Percentiles rank a stretch among this genome's conserved stretches.
These are phyloP conservation scores for Discoglossus pictus DNA, from an alignment of 2,797 vertebrate species.

Conservation along the genomic window DNA sequence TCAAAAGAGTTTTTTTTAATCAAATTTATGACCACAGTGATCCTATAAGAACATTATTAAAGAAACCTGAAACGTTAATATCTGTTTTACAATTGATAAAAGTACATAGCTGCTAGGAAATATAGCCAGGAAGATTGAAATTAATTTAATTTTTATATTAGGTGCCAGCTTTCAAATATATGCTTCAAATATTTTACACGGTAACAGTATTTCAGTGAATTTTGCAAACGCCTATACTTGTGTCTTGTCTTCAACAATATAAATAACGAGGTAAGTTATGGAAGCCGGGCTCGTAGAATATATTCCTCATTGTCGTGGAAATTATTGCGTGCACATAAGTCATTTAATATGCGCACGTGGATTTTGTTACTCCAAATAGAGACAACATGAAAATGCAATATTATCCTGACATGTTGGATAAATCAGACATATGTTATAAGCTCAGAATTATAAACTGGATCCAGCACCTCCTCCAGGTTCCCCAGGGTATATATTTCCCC, in stretches of 20 bases:
- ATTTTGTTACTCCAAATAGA: conserved; percentile 11
- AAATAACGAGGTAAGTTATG: background rate
- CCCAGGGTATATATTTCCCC: conserved; percentile 34
- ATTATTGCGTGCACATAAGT: conserved; percentile 21
- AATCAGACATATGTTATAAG: conserved; percentile 35
- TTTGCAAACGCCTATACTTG: no score
- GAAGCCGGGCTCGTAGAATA: background rate
- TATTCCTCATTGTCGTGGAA: background rate
- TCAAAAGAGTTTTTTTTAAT: no score
- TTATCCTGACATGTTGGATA: conserved; percentile 19
- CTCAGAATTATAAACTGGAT: conserved; percentile 29
- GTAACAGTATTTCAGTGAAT: no score
- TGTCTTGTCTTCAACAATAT: background rate
- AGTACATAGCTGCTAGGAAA: no score
- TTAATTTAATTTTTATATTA: no score
- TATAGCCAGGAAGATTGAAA: no score
- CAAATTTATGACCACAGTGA: no score
- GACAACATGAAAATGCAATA: conserved; percentile 22
- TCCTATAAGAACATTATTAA: no score
- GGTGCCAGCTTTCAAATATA: no score
- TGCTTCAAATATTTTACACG: no score
- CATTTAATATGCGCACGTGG: conserved; percentile 29
- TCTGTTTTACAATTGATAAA: no score
- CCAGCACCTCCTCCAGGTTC: conserved; percentile 29
- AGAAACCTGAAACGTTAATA: no score